Conservation (phyloP, 2,797 vertebrate genomes). For the Carduelis carduelis region DNA sequence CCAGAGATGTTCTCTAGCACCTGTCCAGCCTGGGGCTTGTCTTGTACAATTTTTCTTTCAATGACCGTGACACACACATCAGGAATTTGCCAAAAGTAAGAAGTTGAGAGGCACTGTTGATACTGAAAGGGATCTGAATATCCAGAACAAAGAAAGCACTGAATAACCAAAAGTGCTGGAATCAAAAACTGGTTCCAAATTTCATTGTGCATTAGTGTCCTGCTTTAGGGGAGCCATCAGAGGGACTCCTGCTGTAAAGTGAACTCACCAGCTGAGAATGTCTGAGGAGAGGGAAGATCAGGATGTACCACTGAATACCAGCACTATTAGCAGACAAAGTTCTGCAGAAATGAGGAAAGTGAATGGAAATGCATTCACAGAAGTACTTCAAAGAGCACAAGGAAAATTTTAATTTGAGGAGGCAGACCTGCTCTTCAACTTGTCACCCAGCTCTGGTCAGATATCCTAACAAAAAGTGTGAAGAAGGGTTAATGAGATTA, state of each 20-base stretch:
- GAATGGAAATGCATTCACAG: not conserved
- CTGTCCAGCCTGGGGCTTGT: not conserved
- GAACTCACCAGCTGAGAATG: not conserved
- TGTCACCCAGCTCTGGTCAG: not conserved
- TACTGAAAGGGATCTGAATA: not conserved
- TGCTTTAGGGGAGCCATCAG: not conserved
- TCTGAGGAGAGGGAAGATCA: not conserved
- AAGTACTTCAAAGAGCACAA: not conserved
- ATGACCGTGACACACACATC: not conserved
- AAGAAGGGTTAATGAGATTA: not conserved
- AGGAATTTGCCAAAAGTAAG: not conserved
- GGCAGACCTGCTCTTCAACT: not conserved
- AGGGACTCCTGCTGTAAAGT: not conserved
- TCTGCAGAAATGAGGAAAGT: not conserved
- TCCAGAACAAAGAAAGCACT: not conserved
- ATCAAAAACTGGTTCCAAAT: not conserved
- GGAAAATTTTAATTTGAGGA: not conserved
- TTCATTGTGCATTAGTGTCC: not conserved
- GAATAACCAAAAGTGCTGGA: not conserved
- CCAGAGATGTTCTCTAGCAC: rapidly evolving
- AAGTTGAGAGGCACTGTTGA: not conserved
- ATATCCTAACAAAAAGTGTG: rapidly evolving
- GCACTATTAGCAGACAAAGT: rapidly evolving
- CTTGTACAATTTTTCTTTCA: not conserved
- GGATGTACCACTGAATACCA: not conserved